Percentiles rank a stretch among this genome's conserved stretches.
phyloP scores from a whole-genome alignment of 2,797 vertebrate genomes.

The Anolis apletophallus region DNA sequence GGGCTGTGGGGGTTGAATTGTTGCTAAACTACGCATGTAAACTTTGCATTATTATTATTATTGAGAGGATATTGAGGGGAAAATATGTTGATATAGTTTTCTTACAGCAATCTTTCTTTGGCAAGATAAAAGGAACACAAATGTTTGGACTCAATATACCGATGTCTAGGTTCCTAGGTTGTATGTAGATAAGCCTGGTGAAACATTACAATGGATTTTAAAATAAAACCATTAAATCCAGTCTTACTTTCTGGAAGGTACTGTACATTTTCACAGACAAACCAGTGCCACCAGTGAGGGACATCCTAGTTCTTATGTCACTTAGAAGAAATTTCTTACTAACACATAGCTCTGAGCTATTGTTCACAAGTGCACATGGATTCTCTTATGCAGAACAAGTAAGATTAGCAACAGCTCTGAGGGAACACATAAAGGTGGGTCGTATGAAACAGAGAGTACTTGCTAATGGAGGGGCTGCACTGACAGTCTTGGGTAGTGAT shows the following conservation, averaged over 20 bases:
- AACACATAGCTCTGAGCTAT: neutral
- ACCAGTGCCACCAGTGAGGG: neutral
- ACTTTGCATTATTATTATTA: neutral
- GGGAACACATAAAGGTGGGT: neutral
- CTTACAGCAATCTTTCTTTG: neutral
- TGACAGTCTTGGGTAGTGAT: neutral
- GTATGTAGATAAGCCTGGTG: neutral
- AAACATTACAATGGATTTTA: too few species aligned
- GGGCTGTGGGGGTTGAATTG: too few species aligned
- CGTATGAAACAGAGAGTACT: neutral
- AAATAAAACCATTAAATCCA: too few species aligned
- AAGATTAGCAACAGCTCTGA: neutral
- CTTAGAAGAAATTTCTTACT: neutral
- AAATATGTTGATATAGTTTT: neutral
- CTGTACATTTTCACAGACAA: neutral
- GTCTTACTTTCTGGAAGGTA: neutral
- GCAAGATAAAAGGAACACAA: neutral
- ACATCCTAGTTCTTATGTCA: neutral
- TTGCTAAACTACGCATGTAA: neutral
- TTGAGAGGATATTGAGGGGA: too few species aligned
- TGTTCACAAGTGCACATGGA: neutral
- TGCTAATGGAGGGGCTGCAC: neutral
- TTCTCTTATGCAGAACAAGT: neutral
- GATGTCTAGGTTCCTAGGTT: neutral
- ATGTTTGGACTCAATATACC: neutral